These are phyloP conservation scores for Actinernus sp. DNA, from an alignment of 92 coral and sea anemone genomes.

Conservation along the genomic window DNA sequence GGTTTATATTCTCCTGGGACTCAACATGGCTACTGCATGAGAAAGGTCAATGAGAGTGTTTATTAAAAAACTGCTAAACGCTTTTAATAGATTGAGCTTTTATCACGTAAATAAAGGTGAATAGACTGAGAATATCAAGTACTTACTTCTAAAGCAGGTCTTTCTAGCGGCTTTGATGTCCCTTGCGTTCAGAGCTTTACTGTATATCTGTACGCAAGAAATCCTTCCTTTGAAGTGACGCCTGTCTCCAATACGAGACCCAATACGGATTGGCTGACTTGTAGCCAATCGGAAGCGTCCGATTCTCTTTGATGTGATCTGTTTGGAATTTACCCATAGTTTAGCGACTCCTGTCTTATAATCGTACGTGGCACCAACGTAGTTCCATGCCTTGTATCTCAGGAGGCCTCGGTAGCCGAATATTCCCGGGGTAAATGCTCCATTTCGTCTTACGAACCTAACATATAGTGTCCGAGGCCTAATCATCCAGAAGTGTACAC, in stretches of 20 bases:
- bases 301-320: constrained; percentile 40
- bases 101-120: too few species aligned
- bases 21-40: too few species aligned
- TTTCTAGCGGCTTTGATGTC: constrained; percentile 60
- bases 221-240: constrained; percentile 77
- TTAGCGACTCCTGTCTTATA: constrained; percentile 66
- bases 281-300: constrained; percentile 74
- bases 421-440: constrained; percentile 54
- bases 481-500: constrained; percentile 73
- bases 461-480: constrained; percentile 66
- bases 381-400: constrained; percentile 73
- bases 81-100: too few species aligned
- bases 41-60: too few species aligned
- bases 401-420: constrained; percentile 39
- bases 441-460: constrained; percentile 69
- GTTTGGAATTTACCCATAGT: constrained; percentile 70
- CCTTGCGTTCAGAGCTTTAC: constrained; percentile 55
- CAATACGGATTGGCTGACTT: constrained; percentile 67
- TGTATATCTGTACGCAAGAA: constrained; percentile 69
- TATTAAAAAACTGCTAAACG: too few species aligned
- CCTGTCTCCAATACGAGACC: constrained; percentile 56
- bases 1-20: too few species aligned
- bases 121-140: too few species aligned
- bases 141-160: constrained; percentile 64
- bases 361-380: constrained; percentile 63